These are phyloP conservation scores for Musca domestica DNA, from an alignment of 1,140 invertebrate genomes.

Conservation along the genomic window DNA sequence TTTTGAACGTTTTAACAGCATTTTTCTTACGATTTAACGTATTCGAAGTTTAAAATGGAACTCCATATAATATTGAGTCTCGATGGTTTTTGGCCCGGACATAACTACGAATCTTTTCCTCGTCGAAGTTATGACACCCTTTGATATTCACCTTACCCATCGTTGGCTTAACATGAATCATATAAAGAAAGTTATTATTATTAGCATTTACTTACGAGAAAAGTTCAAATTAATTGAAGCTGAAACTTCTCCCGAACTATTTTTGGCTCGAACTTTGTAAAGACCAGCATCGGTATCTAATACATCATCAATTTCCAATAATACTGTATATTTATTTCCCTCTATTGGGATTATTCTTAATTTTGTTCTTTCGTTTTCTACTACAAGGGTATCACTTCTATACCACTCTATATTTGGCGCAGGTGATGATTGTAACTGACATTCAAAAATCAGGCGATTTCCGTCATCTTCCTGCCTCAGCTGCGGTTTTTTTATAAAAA, in stretches of 20 bases:
- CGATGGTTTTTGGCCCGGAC: too few relatives aligned
- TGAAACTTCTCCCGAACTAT: conserved; percentile 95
- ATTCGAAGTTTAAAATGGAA: too few relatives aligned
- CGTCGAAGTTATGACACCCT: background rate
- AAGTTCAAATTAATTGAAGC: conserved; percentile 99
- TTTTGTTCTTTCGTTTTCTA: conserved; percentile 78
- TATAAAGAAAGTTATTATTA: background rate
- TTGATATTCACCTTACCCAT: background rate
- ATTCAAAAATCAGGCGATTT: conserved; percentile 93
- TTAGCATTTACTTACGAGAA: conserved; percentile 79
- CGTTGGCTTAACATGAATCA: background rate
- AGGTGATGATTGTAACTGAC: conserved; percentile 82
- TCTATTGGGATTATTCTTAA: conserved; percentile 83
- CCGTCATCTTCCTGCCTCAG: conserved; percentile 94
- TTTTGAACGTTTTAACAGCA: too few relatives aligned
- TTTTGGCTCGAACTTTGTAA: conserved; percentile 97
- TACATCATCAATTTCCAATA: conserved; percentile 92
- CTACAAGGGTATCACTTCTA: conserved; percentile 78
- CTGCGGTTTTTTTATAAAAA: conserved; percentile 95
- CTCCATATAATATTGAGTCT: too few relatives aligned
- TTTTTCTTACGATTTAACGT: too few relatives aligned
- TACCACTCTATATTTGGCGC: conserved; percentile 92
- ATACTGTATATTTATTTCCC: conserved; percentile 83
- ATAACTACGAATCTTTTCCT: too few relatives aligned
- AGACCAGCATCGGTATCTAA: conserved; percentile 94